Base-by-base conservation (phyloP, 1,140 invertebrate species). In the Neelides sp. region DNA sequence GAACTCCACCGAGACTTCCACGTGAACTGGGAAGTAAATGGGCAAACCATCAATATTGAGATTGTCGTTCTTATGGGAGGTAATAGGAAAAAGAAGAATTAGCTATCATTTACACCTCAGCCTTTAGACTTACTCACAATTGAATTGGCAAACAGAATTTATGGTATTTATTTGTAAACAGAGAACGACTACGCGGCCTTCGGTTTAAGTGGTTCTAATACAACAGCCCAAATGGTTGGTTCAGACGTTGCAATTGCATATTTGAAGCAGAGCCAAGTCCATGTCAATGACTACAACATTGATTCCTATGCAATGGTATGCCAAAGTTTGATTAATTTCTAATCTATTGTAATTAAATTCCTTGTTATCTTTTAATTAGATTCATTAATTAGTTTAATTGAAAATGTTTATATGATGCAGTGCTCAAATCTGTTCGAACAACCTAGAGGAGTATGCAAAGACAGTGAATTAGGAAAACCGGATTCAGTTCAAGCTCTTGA, bases 1-100 rank as follows among this genome's bases (percentile, higher is more conserved):
- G 85, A 88, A 66, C 72, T 91, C 4, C 87, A 91, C 65, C 79
- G 79, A 65, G 76, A 85, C 59, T 69, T 82, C 46, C 85, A 89
- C 71, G 73, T 90, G 2, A 79, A 80, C 8, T 93, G 88, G 88
- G 85, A 91, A 64, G 78, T 91, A 3, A 86, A 89, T 64, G 85
- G 87, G 0, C 82, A 80, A n/a, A 80, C 85, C 64, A 79, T 93
- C 41, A 90, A 86, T 1, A 76, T 93, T 47, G 79, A 91, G 67
- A 67, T 93, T 4, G 77, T 81, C n/a, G 87, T 79, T n/a, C 77
- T 82, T 71, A 74, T 82, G 52, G 68, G 76, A 75, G 61, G 66
- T 66, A 57, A 24, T 23, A 26, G 44, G 2, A 49, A 52, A 19
- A 53, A 30, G 20, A 28, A 12, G 20, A 28, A 52, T 41, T 2